Conservation (phyloP, 2,113 vertebrate species). For the Nothocercus nigrocapillus region DNA sequence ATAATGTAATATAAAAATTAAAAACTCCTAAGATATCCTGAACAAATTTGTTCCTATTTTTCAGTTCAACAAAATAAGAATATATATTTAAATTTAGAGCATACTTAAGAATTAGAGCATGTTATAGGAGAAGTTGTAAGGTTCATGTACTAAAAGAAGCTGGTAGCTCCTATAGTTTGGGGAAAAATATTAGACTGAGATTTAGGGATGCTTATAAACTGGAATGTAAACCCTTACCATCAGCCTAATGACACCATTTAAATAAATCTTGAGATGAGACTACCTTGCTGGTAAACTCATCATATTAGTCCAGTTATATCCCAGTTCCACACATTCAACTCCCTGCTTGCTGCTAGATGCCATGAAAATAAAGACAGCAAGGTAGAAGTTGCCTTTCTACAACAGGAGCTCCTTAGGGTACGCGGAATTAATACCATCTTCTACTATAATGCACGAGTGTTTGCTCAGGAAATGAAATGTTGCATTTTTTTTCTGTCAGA, state of each 20-base stretch:
- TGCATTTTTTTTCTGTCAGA: neutral
- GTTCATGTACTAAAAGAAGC: neutral
- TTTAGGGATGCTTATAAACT: neutral
- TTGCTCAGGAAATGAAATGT: neutral
- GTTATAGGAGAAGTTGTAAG: neutral
- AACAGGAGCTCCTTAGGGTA: neutral
- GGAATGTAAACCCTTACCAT: neutral
- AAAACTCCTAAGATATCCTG: neutral
- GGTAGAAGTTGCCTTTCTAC: neutral
- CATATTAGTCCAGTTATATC: neutral
- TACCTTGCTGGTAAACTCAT: neutral
- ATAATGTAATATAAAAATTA: neutral
- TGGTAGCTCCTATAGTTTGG: neutral
- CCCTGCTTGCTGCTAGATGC: neutral
- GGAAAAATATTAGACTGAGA: neutral
- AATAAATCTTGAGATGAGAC: neutral
- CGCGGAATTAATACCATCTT: neutral
- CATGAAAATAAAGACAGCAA: neutral
- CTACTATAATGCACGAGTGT: neutral
- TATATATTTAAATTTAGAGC: neutral
- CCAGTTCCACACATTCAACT: neutral
- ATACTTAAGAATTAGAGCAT: neutral
- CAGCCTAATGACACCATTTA: neutral
- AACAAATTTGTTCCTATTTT: neutral
- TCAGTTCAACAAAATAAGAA: neutral